These are phyloP conservation scores for Psix sp. DNA, from an alignment of 1,140 invertebrate genomes.

Conservation along the genomic window DNA sequence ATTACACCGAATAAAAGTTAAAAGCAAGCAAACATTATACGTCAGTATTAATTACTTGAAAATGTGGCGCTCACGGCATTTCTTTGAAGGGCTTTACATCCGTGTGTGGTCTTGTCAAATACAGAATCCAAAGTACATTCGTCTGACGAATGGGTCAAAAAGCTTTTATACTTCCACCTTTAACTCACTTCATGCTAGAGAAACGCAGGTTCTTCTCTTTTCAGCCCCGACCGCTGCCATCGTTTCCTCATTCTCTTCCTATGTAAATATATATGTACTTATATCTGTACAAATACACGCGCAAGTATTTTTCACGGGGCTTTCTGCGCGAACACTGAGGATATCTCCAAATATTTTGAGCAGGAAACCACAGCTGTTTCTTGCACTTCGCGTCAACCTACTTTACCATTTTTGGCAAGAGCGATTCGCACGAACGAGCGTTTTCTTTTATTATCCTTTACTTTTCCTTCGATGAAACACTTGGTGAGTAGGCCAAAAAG, in stretches of 20 bases:
- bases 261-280: constrained; percentile 46
- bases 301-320: constrained; percentile 20
- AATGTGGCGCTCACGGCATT: constrained; percentile 66
- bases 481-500: constrained; percentile 1
- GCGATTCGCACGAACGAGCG: constrained; percentile 41
- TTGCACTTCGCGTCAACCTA: constrained; percentile 53
- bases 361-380: constrained; percentile 49
- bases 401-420: constrained; percentile 38
- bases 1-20: constrained; percentile 62
- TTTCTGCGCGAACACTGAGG: constrained; percentile 44
- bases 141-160: constrained; percentile 70
- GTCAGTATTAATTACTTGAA: constrained; percentile 68
- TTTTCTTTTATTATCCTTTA: constrained; percentile 31
- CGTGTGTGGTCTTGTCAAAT: constrained; percentile 69
- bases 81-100: constrained; percentile 68
- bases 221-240: constrained; percentile 35
- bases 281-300: constrained; percentile 46
- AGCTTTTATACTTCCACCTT: constrained; percentile 71
- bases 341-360: constrained; percentile 70
- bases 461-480: constrained; percentile 17
- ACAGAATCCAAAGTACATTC: constrained; percentile 70
- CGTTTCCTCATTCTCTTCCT: constrained; percentile 43
- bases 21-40: constrained; percentile 67
- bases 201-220: constrained; percentile 57
- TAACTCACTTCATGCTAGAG: constrained; percentile 61